Evolutionary conservation across 1,140 invertebrate genomes (phyloP).

Genomic region (Pollicipes pollicipes): DNA sequence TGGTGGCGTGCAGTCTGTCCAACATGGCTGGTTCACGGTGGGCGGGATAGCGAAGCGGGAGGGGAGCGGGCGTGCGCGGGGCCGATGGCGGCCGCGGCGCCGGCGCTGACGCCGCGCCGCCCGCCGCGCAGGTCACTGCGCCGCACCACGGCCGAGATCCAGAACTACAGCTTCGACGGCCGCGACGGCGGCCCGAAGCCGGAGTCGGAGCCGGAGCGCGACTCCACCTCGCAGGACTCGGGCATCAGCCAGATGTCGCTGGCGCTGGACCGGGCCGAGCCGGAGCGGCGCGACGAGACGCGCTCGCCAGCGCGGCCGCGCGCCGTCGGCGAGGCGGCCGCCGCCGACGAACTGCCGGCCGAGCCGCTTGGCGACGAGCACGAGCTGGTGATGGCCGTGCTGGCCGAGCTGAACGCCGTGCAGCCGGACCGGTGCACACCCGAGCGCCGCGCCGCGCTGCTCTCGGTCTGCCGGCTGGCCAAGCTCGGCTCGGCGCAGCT

Average conservation of each 20-base stretch:
- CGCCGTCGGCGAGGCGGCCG: too few relatives aligned
- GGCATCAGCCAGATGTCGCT: conserved; percentile 67
- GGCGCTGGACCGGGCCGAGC: conserved; percentile 28
- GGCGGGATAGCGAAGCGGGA: too few relatives aligned
- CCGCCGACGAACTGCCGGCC: too few relatives aligned
- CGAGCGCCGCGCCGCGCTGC: conserved; percentile 29
- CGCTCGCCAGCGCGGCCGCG: too few relatives aligned
- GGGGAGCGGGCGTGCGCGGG: too few relatives aligned
- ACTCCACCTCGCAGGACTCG: conserved; percentile 69
- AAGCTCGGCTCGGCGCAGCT: conserved; percentile 29
- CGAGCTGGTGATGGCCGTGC: neutral
- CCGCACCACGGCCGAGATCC: conserved; percentile 82
- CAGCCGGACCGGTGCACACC: conserved; percentile 15
- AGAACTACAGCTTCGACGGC: conserved; percentile 59
- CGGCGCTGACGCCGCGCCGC: too few relatives aligned
- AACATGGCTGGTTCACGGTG: too few relatives aligned
- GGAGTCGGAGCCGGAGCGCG: conserved; percentile 30
- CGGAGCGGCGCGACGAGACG: too few relatives aligned
- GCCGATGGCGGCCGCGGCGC: too few relatives aligned
- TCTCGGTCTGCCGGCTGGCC: conserved; percentile 28
- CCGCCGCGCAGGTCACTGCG: conserved; percentile 67
- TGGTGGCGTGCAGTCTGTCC: too few relatives aligned
- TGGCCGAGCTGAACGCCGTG: too few relatives aligned
- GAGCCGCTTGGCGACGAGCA: neutral
- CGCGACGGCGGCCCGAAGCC: conserved; percentile 23